A percentile compares a stretch with the other conserved stretches of the same genome.
phyloP scores from a whole-genome alignment of 2,113 vertebrate species.

The Cercocebus atys region DNA sequence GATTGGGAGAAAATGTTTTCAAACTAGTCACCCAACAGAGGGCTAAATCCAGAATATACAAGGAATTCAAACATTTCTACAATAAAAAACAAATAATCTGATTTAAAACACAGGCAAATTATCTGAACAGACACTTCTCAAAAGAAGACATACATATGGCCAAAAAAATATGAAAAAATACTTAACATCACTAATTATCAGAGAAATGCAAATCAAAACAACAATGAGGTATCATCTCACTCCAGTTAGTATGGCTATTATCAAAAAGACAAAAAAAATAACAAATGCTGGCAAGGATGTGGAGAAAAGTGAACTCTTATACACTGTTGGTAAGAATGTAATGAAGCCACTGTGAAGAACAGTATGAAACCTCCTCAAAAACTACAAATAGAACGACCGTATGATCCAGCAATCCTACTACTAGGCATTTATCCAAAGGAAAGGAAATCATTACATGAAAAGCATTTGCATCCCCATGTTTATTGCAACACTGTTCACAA shows the following conservation, averaged over 20 bases:
- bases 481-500: background rate
- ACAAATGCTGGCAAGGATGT: background rate
- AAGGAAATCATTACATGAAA: background rate
- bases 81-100: background rate
- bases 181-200: background rate
- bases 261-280: background rate
- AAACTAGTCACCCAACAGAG: background rate
- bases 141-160: background rate
- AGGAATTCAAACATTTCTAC: background rate
- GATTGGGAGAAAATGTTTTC: background rate
- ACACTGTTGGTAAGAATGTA: background rate
- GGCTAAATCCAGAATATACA: background rate
- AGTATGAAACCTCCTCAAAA: background rate
- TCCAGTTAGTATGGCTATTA: background rate
- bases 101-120: background rate
- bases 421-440: background rate
- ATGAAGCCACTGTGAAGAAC: background rate
- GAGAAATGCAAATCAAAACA: background rate
- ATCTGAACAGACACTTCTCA: background rate
- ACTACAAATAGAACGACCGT: background rate
- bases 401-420: background rate
- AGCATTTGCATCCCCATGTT: too few relatives aligned
- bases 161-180: background rate
- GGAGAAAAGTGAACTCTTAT: background rate
- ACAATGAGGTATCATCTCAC: background rate